Conservation (phyloP, 2,888 invertebrate genomes). For the Leucania comma region DNA sequence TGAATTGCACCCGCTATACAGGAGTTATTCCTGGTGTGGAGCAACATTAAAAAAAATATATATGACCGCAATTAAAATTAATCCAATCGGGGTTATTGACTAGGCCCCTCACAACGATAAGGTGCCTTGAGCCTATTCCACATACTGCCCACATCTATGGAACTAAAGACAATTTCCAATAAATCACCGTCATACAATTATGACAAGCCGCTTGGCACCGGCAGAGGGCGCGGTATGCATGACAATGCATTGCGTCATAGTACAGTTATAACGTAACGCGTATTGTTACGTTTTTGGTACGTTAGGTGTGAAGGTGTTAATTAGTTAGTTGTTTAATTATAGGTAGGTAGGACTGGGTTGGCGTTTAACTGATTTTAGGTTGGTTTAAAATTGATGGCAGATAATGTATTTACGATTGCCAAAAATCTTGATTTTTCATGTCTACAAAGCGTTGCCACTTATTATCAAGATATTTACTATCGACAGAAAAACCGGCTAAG, state of each 20-base stretch:
- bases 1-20: too few species aligned
- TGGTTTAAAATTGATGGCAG: too few species aligned
- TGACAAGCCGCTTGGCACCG: conserved; percentile 53
- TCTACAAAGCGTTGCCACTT: too few species aligned
- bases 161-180: conserved; percentile 46
- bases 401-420: too few species aligned
- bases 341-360: not conserved
- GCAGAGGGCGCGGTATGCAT: conserved; percentile 52
- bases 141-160: conserved; percentile 7
- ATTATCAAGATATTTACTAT: too few species aligned
- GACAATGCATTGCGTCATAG: conserved; percentile 50
- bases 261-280: conserved; percentile 64
- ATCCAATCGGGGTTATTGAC: not conserved
- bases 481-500: too few species aligned
- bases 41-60: too few species aligned
- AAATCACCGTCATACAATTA: conserved; percentile 52
- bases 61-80: too few species aligned
- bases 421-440: too few species aligned
- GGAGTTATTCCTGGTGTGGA: too few species aligned
- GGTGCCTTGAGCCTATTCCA: conserved; percentile 6
- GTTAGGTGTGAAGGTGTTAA: conserved; percentile 8
- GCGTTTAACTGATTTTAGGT: too few species aligned
- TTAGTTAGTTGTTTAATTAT: not conserved
- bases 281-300: conserved; percentile 58
- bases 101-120: too few species aligned